Conservation (phyloP, 2,797 vertebrate genomes). For the Danio choprae region DNA sequence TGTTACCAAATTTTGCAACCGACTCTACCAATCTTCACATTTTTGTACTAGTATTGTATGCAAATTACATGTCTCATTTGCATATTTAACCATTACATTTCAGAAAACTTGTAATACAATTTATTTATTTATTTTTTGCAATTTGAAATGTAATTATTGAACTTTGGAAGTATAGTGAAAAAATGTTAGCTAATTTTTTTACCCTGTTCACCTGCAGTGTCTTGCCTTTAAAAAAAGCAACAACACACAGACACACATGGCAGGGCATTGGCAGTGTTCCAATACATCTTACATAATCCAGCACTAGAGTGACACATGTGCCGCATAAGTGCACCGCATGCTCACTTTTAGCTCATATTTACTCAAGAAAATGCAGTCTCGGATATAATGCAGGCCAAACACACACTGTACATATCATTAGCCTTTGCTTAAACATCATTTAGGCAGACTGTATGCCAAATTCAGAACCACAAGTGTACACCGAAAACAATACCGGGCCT, state of each 20-base stretch:
- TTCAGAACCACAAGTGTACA: neutral
- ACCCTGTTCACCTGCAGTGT: too few species aligned
- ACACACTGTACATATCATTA: neutral
- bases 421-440: neutral
- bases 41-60: too few species aligned
- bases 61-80: too few species aligned
- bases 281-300: slow-evolving; percentile 63
- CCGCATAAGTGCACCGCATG: slow-evolving; percentile 13
- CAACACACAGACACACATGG: slow-evolving; percentile 21
- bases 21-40: too few species aligned
- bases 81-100: too few species aligned
- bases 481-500: neutral
- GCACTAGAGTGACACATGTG: slow-evolving; percentile 51
- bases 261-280: slow-evolving; percentile 42
- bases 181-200: too few species aligned
- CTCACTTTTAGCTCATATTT: slow-evolving; percentile 12
- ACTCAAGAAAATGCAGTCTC: neutral
- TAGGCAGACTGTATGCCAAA: neutral
- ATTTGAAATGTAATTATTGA: too few species aligned
- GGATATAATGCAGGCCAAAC: neutral
- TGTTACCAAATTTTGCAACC: too few species aligned
- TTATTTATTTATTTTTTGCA: too few species aligned
- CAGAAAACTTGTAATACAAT: too few species aligned
- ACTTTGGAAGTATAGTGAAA: too few species aligned
- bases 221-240: slow-evolving; percentile 38